Percentiles rank a stretch among this genome's conserved stretches.
Conservation (phyloP, 2,797 vertebrate species). For the Florisuga fusca region DNA sequence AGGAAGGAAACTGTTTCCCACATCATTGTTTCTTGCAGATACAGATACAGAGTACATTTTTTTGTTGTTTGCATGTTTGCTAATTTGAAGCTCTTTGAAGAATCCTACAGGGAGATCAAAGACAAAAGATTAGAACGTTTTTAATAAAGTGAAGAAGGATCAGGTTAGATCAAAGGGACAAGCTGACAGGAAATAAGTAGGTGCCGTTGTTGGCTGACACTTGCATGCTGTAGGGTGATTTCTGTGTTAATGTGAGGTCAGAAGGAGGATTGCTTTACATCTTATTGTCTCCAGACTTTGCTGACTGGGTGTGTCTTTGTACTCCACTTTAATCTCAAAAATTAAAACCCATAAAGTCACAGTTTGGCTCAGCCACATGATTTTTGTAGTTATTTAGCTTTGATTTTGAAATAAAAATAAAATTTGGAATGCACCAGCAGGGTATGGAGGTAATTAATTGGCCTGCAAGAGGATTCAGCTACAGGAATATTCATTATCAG, state of each 20-base stretch:
- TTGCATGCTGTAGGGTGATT: conserved; percentile 77
- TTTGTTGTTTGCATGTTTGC: conserved; percentile 73
- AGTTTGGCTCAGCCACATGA: conserved; percentile 55
- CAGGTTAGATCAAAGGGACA: conserved; percentile 76
- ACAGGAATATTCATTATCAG: neutral
- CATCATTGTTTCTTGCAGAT: conserved; percentile 63
- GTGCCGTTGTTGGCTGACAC: conserved; percentile 75
- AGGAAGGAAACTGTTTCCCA: conserved; percentile 54
- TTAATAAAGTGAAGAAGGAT: conserved; percentile 78
- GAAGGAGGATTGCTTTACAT: conserved; percentile 73
- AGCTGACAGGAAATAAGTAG: conserved; percentile 77
- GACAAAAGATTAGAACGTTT: conserved; percentile 76
- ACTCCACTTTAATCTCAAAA: conserved; percentile 65
- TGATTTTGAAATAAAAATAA: conserved; percentile 66
- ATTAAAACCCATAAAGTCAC: conserved; percentile 61
- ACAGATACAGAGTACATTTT: conserved; percentile 40
- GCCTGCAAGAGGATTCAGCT: neutral
- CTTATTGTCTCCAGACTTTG: conserved; percentile 76
- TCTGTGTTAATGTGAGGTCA: conserved; percentile 76
- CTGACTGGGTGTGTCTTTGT: conserved; percentile 74
- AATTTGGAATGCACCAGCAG: conserved; percentile 9
- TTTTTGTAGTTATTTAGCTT: conserved; percentile 60
- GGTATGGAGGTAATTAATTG: conserved; percentile 47
- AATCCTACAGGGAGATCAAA: conserved; percentile 74
- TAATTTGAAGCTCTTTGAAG: conserved; percentile 76